Percentiles rank a stretch among this genome's conserved stretches.
These are phyloP conservation scores for Dryoscopus gambensis DNA, from an alignment of 2,113 vertebrate genomes.

Conservation along the genomic window DNA sequence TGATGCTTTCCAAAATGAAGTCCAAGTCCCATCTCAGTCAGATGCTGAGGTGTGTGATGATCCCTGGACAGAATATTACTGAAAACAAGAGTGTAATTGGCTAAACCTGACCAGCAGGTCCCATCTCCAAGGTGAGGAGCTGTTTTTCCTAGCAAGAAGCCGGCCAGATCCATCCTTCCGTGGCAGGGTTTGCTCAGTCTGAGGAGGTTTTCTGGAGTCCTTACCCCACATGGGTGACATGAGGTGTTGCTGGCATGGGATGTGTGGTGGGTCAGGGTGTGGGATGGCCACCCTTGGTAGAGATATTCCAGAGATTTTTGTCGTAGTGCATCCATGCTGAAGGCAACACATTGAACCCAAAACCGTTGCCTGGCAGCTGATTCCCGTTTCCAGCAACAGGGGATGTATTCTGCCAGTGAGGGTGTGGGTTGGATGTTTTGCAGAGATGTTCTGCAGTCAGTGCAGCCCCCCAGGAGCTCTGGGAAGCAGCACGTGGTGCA, in stretches of 20 bases:
- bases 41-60: background rate
- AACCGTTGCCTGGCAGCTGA: background rate
- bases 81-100: background rate
- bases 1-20: background rate
- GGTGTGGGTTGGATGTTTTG: background rate
- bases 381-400: background rate
- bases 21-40: background rate
- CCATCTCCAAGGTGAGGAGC: background rate
- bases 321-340: background rate
- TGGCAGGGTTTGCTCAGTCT: background rate
- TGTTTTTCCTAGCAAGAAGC: background rate
- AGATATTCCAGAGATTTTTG: background rate
- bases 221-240: accelerated
- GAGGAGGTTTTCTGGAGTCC: background rate
- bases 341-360: background rate
- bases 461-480: background rate
- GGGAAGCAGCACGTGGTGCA: accelerated
- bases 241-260: accelerated
- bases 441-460: background rate
- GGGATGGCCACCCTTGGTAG: background rate
- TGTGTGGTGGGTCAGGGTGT: background rate
- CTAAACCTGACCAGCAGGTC: background rate
- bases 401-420: background rate
- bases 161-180: background rate
- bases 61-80: background rate